Percentiles rank a stretch among this genome's conserved stretches.
phyloP scores from a whole-genome alignment of 2,113 vertebrate species.

The Dipodomys spectabilis region DNA sequence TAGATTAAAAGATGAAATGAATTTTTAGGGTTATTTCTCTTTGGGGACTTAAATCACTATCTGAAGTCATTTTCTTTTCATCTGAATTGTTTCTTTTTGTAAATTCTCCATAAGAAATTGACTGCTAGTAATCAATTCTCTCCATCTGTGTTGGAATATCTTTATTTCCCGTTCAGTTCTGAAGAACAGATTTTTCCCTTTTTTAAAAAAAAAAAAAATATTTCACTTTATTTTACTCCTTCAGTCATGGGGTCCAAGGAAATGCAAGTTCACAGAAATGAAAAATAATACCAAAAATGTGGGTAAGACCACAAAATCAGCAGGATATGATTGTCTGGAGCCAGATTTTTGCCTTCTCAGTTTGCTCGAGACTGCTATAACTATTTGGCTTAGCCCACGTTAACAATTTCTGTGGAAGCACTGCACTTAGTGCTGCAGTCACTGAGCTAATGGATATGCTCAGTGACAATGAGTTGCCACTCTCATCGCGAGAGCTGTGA shows the following conservation, averaged over 20 bases:
- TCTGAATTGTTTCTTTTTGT: background rate
- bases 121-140: background rate
- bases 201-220: conserved; percentile 58
- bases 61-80: background rate
- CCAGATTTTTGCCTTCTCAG: background rate
- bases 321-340: background rate
- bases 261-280: conserved; percentile 38
- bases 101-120: background rate
- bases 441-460: background rate
- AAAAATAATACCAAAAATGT: conserved; percentile 1
- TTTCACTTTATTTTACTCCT: conserved; percentile 71
- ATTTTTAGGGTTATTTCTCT: background rate
- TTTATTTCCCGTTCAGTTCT: background rate
- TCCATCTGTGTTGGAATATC: background rate
- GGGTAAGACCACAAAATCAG: background rate
- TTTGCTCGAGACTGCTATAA: conserved; percentile 33
- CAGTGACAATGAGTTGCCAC: background rate
- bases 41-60: background rate
- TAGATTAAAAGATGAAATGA: background rate
- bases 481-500: background rate
- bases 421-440: background rate
- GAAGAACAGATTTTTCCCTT: background rate
- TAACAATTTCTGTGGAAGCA: background rate
- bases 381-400: conserved; percentile 1
- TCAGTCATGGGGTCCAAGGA: conserved; percentile 52